Evolutionary conservation across 2,888 invertebrate genomes (phyloP).

Genomic region (Bombyx huttoni): DNA sequence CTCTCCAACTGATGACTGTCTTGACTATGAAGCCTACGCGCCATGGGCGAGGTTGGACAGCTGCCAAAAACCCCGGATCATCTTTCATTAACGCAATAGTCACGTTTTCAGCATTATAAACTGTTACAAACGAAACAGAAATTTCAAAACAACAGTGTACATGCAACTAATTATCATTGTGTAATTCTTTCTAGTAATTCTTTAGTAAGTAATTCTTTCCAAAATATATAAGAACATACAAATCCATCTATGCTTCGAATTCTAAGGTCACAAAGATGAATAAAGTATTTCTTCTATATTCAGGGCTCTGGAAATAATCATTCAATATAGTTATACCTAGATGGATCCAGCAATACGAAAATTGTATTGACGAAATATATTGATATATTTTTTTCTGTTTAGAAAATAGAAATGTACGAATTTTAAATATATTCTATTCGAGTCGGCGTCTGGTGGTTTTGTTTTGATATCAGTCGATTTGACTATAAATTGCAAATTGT

Average conservation of each 20-base stretch:
- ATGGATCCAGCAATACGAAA: too few relatives aligned
- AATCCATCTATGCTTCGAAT: too few relatives aligned
- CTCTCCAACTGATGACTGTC: slow-evolving; percentile 12
- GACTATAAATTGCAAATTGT: slow-evolving; percentile 12
- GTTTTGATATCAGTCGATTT: slow-evolving; percentile 5
- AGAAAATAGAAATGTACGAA: not conserved
- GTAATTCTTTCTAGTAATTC: too few relatives aligned
- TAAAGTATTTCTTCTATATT: too few relatives aligned
- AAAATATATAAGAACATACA: too few relatives aligned
- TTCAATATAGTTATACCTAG: too few relatives aligned
- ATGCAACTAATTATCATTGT: too few relatives aligned
- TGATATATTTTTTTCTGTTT: not conserved
- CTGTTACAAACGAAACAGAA: not conserved
- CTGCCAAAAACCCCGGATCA: slow-evolving; percentile 19
- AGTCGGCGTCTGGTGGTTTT: not conserved
- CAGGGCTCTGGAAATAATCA: too few relatives aligned
- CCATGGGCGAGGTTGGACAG: slow-evolving; percentile 16
- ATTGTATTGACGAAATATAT: too few relatives aligned
- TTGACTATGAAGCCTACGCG: slow-evolving; percentile 18
- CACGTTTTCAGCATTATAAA: slow-evolving; percentile 3
- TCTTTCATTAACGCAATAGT: slow-evolving; percentile 10
- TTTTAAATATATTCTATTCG: not conserved
- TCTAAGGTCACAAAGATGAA: too few relatives aligned
- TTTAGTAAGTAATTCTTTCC: too few relatives aligned
- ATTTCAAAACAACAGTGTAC: not conserved